phyloP scores from a whole-genome alignment of 1,140 invertebrate species.

The Aphelinus certus region DNA sequence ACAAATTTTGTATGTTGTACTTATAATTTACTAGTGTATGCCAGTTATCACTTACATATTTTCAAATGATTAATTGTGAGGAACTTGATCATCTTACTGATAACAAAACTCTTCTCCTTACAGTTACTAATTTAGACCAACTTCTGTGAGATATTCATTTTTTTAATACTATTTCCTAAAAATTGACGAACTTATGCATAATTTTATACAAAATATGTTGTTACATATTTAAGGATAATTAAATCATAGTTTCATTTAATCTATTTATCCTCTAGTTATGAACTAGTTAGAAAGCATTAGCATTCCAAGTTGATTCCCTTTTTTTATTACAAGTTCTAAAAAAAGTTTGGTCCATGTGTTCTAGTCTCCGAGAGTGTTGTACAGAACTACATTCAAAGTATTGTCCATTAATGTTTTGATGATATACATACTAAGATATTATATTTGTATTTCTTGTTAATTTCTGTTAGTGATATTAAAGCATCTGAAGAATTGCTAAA shows the following conservation, averaged over 20 bases:
- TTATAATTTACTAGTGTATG: slow-evolving; percentile 32
- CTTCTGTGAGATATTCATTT: too few relatives aligned
- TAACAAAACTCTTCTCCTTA: not conserved
- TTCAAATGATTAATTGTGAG: not conserved
- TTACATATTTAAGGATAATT: slow-evolving; percentile 2
- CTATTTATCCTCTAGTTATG: not conserved
- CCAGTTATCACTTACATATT: slow-evolving; percentile 9
- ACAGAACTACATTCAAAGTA: slow-evolving; percentile 36
- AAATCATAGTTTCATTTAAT: slow-evolving; percentile 22
- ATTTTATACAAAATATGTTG: slow-evolving; percentile 20
- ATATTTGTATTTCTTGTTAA: slow-evolving; percentile 41
- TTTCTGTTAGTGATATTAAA: slow-evolving; percentile 34
- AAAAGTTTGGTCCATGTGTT: slow-evolving; percentile 29
- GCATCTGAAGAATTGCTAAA: slow-evolving; percentile 29
- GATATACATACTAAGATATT: slow-evolving; percentile 32
- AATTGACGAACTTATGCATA: slow-evolving; percentile 1
- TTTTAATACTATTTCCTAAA: too few relatives aligned
- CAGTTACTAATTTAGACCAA: not conserved
- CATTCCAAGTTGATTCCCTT: slow-evolving; percentile 28
- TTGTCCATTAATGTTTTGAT: slow-evolving; percentile 33
- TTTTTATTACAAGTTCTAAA: slow-evolving; percentile 17
- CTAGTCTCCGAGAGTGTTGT: slow-evolving; percentile 39
- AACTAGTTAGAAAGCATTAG: not conserved
- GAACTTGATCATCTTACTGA: not conserved
- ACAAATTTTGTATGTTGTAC: slow-evolving; percentile 26